Base-by-base conservation (phyloP, 2,113 vertebrate species). In the Oceanodroma tethys region DNA sequence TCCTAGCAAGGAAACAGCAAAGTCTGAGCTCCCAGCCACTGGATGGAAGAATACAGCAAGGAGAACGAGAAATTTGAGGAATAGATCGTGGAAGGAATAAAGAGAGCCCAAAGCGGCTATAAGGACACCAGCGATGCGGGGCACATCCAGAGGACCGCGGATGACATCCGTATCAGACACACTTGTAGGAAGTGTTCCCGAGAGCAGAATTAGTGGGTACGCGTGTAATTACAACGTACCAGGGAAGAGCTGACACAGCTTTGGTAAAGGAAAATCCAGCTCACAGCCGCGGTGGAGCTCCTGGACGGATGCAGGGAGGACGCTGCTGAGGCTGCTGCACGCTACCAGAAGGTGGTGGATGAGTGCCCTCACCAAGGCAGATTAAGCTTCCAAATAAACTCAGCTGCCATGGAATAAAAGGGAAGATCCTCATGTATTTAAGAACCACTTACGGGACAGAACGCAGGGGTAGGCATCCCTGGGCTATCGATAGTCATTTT, bases 211-310 rank as follows among this genome's bases (percentile, higher is more conserved):
- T 81, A 83, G 80, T 38, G 59, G 82, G 50, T 80, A 56, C 0
- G 7, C 78, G 88, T 75, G 63, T 72, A 86, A 92, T 88, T 88
- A 90, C 45, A 72, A 48, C 8, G 5, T 68, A 43, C 11, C 3
- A 1, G 36, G 53, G 58, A 95, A 95, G 79, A 86, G 91, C 91
- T 93, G 93, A 94, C 88, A 72, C 83, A 92, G 93, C 93, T 90
- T 26, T 70, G 75, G 78, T 50, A 89, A 84, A 81, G 81, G 90
- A 94, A 96, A 94, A 81, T 76, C 34, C 47, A 7, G 68, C 94
- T 93, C 90, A 73, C 8, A n/a, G 16, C 27, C 0, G 0, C 13
- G 14, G 55, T 27, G 45, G 23, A 84, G 82, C 83, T 95, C 75
- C 85, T 36, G 67, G 22, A 75, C 63, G 62, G 86, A 52, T 22